phyloP scores from a whole-genome alignment of 1,140 invertebrate species.

The Orchesella cincta region DNA sequence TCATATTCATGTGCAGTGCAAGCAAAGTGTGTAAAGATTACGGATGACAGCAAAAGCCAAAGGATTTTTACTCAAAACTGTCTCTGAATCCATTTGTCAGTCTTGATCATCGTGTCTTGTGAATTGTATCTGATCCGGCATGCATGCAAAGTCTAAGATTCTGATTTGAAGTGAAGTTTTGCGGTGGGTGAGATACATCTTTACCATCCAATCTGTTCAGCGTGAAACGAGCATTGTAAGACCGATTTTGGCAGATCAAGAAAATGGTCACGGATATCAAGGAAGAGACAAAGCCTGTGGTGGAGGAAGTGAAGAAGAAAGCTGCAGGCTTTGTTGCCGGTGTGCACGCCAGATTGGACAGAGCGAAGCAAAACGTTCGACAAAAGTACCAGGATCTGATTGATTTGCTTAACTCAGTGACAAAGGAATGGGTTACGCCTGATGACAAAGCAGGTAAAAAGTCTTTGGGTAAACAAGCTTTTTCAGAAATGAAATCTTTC shows the following conservation, averaged over 20 bases:
- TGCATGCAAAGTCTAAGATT: neutral
- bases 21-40: too few species aligned
- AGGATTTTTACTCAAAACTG: too few species aligned
- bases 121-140: too few species aligned
- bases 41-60: too few species aligned
- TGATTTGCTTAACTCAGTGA: neutral
- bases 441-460: constrained; percentile 27
- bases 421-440: constrained; percentile 10
- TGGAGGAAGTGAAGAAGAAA: constrained; percentile 5
- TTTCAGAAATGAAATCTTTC: too few species aligned
- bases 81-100: too few species aligned
- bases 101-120: neutral
- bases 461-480: too few species aligned
- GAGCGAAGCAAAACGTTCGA: neutral
- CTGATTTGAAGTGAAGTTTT: neutral
- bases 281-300: neutral
- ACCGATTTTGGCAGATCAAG: too few species aligned
- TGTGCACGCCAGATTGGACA: neutral
- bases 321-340: neutral
- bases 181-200: neutral
- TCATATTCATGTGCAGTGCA: too few species aligned
- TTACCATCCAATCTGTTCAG: neutral
- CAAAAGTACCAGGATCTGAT: constrained; percentile 17
- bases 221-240: neutral
- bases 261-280: neutral